These are phyloP conservation scores for Tachysurus fulvidraco DNA, from an alignment of 2,113 vertebrate species.

Conservation along the genomic window DNA sequence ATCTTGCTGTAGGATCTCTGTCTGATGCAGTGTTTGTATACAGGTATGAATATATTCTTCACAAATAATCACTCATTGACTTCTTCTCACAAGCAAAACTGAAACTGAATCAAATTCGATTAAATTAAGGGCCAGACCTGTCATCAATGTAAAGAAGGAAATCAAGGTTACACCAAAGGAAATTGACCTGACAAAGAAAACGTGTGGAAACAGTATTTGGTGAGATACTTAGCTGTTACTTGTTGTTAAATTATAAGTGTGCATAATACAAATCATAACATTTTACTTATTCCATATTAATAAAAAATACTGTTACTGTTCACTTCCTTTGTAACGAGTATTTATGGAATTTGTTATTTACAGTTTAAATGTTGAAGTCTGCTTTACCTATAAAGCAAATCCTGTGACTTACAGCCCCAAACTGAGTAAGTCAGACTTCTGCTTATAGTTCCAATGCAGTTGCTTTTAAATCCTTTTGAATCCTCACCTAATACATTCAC, in stretches of 20 bases:
- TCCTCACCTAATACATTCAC: background rate
- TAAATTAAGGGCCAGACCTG: conserved; percentile 80
- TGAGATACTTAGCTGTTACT: conserved; percentile 61
- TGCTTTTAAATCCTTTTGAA: background rate
- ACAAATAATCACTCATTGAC: background rate
- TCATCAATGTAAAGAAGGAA: conserved; percentile 82
- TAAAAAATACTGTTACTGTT: background rate
- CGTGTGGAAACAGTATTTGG: conserved; percentile 81
- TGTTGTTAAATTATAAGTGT: background rate
- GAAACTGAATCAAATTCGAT: background rate
- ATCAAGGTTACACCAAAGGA: conserved; percentile 79
- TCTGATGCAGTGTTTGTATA: conserved; percentile 88
- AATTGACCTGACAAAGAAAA: conserved; percentile 73
- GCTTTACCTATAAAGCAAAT: conserved; percentile 86
- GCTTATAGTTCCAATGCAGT: background rate
- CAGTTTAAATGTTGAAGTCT: conserved; percentile 85
- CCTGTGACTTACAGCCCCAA: conserved; percentile 78
- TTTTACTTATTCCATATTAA: background rate
- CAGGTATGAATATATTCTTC: conserved; percentile 71
- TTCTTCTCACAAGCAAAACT: background rate
- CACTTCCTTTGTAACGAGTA: background rate
- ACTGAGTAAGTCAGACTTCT: conserved; percentile 77
- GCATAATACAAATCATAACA: background rate
- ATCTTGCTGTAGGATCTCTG: conserved; percentile 91
- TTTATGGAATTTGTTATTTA: conserved; percentile 46